Conservation (phyloP, 2,888 invertebrate species). For the Tipula lateralis region DNA sequence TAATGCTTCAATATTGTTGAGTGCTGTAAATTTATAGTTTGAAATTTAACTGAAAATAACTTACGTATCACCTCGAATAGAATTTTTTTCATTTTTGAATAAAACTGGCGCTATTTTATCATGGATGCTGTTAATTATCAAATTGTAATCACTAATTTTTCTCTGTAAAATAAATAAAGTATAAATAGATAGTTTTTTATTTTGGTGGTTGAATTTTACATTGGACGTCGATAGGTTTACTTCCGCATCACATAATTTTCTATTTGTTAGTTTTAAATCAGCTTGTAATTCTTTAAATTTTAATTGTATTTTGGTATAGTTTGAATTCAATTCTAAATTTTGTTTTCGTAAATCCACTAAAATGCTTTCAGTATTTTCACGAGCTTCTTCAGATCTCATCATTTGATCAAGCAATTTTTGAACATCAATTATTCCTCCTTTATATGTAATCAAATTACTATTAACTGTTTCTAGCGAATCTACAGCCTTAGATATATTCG, state of each 20-base stretch:
- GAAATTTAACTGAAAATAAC: neutral
- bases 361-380: conserved; percentile 67
- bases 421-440: conserved; percentile 75
- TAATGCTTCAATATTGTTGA: too few relatives aligned
- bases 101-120: conserved; percentile 42
- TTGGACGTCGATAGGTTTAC: conserved; percentile 54
- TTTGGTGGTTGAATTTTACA: conserved; percentile 46
- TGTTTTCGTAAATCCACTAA: conserved; percentile 59
- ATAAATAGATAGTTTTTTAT: neutral
- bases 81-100: conserved; percentile 38
- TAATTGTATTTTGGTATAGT: conserved; percentile 53
- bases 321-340: conserved; percentile 55
- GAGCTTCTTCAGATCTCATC: conserved; percentile 68
- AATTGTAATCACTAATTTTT: conserved; percentile 41
- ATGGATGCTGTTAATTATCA: conserved; percentile 40
- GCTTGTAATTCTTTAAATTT: conserved; percentile 56
- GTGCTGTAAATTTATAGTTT: neutral
- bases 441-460: conserved; percentile 66
- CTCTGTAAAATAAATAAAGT: conserved; percentile 38
- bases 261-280: conserved; percentile 59
- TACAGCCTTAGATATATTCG: neutral
- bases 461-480: neutral
- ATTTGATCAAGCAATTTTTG: conserved; percentile 72
- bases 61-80: conserved; percentile 37
- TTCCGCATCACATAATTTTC: conserved; percentile 55